Evolutionary conservation across 2,797 vertebrate genomes (phyloP).

Genomic region (Propithecus perrieri): DNA sequence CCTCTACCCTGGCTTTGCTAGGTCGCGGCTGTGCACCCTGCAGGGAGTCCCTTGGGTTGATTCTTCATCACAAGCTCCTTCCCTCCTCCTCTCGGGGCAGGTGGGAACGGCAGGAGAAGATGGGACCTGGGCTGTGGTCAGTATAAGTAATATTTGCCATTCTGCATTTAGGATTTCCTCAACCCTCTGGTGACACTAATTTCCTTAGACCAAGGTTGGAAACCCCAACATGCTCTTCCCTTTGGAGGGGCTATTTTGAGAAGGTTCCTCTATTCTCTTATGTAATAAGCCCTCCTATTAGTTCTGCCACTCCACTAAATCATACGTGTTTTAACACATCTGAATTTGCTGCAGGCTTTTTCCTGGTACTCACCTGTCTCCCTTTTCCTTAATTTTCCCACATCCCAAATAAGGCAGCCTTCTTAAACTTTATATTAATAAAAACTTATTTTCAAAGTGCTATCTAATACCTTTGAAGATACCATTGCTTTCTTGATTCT

Average conservation of each 20-base stretch:
- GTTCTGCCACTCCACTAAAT: too few species aligned
- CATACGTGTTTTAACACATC: neutral
- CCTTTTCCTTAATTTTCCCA: neutral
- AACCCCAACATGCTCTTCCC: too few species aligned
- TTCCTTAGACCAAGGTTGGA: too few species aligned
- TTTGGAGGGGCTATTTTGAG: too few species aligned
- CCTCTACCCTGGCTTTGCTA: neutral
- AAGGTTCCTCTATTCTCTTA: too few species aligned
- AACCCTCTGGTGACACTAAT: neutral
- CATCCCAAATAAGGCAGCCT: neutral
- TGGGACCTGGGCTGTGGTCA: neutral
- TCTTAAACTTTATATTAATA: neutral
- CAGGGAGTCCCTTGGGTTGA: neutral
- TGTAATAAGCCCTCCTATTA: too few species aligned
- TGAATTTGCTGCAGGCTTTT: neutral
- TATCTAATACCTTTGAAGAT: neutral
- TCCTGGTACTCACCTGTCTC: neutral
- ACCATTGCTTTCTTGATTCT: neutral
- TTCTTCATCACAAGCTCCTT: neutral
- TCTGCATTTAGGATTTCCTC: neutral
- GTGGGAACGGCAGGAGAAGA: neutral
- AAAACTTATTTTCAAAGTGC: neutral
- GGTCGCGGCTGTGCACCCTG: rapidly evolving
- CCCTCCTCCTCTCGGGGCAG: neutral
- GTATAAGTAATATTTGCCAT: neutral